Conservation (phyloP, 2,797 vertebrate species). For the Chaetodon trifasciatus region DNA sequence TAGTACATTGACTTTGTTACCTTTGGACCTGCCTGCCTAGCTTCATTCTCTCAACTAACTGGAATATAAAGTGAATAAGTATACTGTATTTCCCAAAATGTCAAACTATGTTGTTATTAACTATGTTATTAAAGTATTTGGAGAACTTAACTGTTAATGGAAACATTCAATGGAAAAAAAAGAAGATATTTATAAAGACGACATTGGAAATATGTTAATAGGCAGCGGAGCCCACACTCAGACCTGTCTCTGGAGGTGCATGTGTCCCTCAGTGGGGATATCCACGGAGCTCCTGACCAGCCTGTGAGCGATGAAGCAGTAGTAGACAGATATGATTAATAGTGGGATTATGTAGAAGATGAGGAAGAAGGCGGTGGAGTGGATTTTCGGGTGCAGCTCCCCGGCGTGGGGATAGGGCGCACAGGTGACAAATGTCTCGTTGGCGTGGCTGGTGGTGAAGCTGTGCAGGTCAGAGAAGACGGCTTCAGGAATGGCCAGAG, state of each 20-base stretch:
- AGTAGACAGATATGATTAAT: constrained; percentile 95
- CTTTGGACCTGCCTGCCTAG: neutral
- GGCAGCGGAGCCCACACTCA: neutral
- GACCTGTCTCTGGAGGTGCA: constrained; percentile 82
- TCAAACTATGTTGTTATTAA: neutral
- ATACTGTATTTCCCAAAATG: neutral
- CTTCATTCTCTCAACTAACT: neutral
- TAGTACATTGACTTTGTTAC: neutral
- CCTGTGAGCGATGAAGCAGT: constrained; percentile 95
- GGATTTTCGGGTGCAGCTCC: constrained; percentile 94
- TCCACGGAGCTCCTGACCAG: constrained; percentile 91
- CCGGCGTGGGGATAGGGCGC: constrained; percentile 92
- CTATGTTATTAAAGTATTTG: neutral
- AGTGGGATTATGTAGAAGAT: constrained; percentile 95
- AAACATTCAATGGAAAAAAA: too few species aligned
- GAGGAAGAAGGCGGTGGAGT: constrained; percentile 94
- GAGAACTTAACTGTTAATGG: neutral
- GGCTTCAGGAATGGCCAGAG: constrained; percentile 93
- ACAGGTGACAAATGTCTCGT: constrained; percentile 93
- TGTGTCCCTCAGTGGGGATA: constrained; percentile 91
- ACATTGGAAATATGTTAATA: neutral
- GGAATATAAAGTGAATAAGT: neutral
- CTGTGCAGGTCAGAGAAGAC: constrained; percentile 95
- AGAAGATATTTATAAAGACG: too few species aligned
- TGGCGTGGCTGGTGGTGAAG: constrained; percentile 90